Evolutionary conservation across 2,113 vertebrate genomes (phyloP).

Genomic region (Rhizomys pruinosus): DNA sequence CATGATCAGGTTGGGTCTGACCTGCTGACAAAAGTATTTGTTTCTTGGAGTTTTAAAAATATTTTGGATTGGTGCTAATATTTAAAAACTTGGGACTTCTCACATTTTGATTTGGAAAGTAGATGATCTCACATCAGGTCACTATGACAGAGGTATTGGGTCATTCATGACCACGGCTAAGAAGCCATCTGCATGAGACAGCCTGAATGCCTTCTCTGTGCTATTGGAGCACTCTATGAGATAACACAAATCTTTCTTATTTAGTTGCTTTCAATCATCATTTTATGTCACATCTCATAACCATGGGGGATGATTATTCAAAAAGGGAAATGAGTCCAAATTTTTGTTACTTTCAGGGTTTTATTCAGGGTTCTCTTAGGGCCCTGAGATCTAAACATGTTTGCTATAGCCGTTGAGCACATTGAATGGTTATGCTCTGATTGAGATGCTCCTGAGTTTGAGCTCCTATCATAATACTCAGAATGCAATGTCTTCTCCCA

Average conservation of each 20-base stretch:
- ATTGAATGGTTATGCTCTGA: conserved; percentile 32
- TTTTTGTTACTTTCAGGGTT: too few species aligned
- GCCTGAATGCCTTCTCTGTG: neutral
- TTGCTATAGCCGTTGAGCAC: neutral
- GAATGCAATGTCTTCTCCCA: neutral
- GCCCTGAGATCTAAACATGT: neutral
- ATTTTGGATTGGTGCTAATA: neutral
- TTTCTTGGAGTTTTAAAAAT: neutral
- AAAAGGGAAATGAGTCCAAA: too few species aligned
- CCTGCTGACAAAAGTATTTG: neutral
- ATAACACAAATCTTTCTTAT: neutral
- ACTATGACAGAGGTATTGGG: neutral
- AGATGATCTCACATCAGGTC: neutral
- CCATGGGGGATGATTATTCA: too few species aligned
- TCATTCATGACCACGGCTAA: neutral
- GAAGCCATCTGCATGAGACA: neutral
- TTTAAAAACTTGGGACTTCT: neutral
- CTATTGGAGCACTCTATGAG: neutral
- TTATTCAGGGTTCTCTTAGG: neutral
- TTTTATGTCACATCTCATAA: neutral
- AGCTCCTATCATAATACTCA: neutral
- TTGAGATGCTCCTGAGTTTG: neutral
- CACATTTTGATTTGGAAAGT: conserved; percentile 30
- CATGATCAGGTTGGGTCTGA: neutral
- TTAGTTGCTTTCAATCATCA: neutral